Base-by-base conservation (phyloP, 1,140 invertebrate species). In the Lepeophtheirus salmonis region DNA sequence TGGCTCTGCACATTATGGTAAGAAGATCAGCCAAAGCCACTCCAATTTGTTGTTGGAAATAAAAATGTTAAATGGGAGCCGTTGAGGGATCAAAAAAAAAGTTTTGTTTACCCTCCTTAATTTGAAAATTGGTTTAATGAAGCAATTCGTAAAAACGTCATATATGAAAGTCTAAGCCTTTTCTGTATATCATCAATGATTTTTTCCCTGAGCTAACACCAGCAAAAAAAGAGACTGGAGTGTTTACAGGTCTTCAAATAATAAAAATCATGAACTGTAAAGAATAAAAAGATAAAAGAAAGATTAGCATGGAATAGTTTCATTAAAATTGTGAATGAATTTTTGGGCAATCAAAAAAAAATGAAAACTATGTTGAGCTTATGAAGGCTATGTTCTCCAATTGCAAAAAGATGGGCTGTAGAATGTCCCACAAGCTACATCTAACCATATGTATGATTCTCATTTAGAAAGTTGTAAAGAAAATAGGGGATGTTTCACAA, bases 61-160 rank as follows among this genome's bases (percentile, higher is more conserved):
- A 60, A 63, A 23, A 68, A 71, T 66, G 61, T 69, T 50, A 62
- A 64, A 56, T 52, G 62, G 22, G 50, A 64, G 17, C 65, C 64
- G 41, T 54, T 67, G 17, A 64, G 68, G 20, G 25, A 24, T 3
- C 48, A 6, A 6, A 41, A 41, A 6, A 41, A n/a, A 41, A 41
- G n/a, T 41, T 10, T n/a, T 41, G n/a, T 10, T 41, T 55, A 66
- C 68, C 63, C 66, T 67, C 60, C 54, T 70, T 12, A 66, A 71
- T 57, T 71, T 73, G 16, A 72, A 65, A 30, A 58, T 69, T 21
- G 67, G 65, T 21, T 56, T 70, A 18, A 70, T 70, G 64, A 72
- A 73, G 66, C 67, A 71, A 17, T 71, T 70, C 66, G 66, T 71
- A 12, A 73, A 72, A 65, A 67, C 67, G 3, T 56, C 68, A 59